Evolutionary conservation across 2,113 vertebrate species (phyloP), one percentile per base, ranked within the genome.

Genomic region (Heterotis niloticus): DNA sequence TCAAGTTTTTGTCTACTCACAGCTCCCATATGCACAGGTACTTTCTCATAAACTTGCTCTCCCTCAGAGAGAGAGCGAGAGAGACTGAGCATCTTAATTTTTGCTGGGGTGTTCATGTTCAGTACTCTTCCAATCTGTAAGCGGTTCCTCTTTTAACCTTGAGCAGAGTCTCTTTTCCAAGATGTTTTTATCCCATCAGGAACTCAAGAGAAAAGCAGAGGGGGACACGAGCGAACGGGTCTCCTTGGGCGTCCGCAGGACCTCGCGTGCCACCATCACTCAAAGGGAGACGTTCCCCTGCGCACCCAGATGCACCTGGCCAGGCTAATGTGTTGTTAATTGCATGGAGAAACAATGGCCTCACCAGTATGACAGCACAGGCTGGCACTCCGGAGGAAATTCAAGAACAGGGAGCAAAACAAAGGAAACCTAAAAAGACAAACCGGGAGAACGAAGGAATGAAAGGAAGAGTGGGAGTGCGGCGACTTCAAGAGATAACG

Each of bases 301-400:
- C 54, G 5, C 71, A 44, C 71, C 71, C 71, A 57, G 71, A 74
- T 3, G 13, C 71, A 18, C 71, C 71, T 74, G 71, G 56, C 51
- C 71, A 28, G 17, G n/a, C 14, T 51, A 74, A 74, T 74, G 56
- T 57, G 24, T 16, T 1, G 1, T 14, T 74, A 59, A 74, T 59
- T 74, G 71, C 54, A 74, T 20, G 23, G 54, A 23, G 10, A 54
- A 74, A 74, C 71, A 74, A 74, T 74, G 71, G 71, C 71, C 71
- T 74, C 71, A 57, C 57, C 71, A 74, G 71, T 24, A 57, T 51
- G 57, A 74, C 18, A 57, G 57, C 54, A 74, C 56, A 12, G 13
- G 3, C 59, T 2, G 20, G 12, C 14, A 20, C 59, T 20, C 71
- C 13, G 1, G 14, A 57, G 54, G 24, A 74, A 44, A 23, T 28